These are phyloP conservation scores for Gallinago stenura DNA, from an alignment of 2,797 vertebrate species.

Conservation along the genomic window DNA sequence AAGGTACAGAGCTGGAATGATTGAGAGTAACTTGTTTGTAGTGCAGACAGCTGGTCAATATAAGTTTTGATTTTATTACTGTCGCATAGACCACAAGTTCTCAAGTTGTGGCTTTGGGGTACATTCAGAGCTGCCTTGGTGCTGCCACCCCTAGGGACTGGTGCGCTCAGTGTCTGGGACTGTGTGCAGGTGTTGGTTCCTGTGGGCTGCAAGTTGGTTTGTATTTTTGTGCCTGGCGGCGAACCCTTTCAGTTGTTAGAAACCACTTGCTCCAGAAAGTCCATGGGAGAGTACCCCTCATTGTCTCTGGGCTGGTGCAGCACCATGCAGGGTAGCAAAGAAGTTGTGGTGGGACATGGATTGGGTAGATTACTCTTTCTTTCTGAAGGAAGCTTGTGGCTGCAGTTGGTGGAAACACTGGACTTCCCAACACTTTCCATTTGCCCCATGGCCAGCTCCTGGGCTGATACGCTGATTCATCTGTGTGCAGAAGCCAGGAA, in stretches of 20 bases:
- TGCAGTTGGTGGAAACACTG: accelerated
- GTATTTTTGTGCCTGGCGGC: not conserved
- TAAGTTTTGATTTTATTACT: not conserved
- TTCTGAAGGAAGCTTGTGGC: not conserved
- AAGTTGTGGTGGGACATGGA: not conserved
- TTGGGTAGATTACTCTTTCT: not conserved
- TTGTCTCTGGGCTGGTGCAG: not conserved
- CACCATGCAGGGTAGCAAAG: not conserved
- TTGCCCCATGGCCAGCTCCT: accelerated
- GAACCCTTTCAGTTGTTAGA: not conserved
- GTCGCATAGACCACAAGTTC: accelerated
- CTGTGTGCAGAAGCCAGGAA: not conserved
- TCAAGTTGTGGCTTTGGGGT: not conserved
- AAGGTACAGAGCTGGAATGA: not conserved
- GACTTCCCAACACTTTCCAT: not conserved
- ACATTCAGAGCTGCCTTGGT: not conserved
- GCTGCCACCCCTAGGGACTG: not conserved
- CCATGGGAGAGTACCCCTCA: not conserved
- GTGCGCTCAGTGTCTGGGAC: not conserved
- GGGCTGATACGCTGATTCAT: not conserved
- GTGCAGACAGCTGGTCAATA: not conserved
- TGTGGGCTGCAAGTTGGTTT: not conserved
- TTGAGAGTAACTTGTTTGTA: not conserved
- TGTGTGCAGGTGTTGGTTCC: not conserved
- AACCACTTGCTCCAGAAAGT: not conserved